A percentile compares a stretch with the other conserved stretches of the same genome.
Conservation (phyloP, 2,113 vertebrate species). For the Tauraco erythrolophus region DNA sequence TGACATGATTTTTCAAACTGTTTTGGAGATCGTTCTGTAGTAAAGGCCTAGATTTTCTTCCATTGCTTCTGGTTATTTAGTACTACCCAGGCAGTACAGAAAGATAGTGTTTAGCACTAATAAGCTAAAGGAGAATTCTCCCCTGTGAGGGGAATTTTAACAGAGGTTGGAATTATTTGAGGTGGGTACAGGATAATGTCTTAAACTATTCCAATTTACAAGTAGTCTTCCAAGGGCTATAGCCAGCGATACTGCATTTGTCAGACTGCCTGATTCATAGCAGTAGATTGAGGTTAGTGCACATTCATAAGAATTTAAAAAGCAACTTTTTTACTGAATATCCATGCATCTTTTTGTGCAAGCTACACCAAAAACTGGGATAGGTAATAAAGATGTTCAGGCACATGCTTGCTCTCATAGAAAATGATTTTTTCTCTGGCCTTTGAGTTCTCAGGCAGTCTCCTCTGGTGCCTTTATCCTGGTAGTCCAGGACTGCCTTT, state of each 20-base stretch:
- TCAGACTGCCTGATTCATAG: not conserved
- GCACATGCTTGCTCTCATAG: not conserved
- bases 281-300: not conserved
- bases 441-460: not conserved
- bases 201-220: not conserved
- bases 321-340: not conserved
- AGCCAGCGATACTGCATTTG: not conserved
- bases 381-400: not conserved
- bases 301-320: not conserved
- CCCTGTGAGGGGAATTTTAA: not conserved
- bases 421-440: not conserved
- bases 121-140: not conserved
- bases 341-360: not conserved
- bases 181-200: not conserved
- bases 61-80: not conserved
- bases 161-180: not conserved
- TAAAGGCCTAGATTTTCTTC: not conserved
- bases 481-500: not conserved
- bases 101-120: not conserved
- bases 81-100: not conserved
- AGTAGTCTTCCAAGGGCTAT: not conserved
- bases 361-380: not conserved
- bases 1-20: not conserved
- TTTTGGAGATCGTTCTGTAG: not conserved
- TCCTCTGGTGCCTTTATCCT: not conserved